These are phyloP conservation scores for Stigmatopora argus DNA, from an alignment of 2,113 vertebrate genomes.

Conservation along the genomic window DNA sequence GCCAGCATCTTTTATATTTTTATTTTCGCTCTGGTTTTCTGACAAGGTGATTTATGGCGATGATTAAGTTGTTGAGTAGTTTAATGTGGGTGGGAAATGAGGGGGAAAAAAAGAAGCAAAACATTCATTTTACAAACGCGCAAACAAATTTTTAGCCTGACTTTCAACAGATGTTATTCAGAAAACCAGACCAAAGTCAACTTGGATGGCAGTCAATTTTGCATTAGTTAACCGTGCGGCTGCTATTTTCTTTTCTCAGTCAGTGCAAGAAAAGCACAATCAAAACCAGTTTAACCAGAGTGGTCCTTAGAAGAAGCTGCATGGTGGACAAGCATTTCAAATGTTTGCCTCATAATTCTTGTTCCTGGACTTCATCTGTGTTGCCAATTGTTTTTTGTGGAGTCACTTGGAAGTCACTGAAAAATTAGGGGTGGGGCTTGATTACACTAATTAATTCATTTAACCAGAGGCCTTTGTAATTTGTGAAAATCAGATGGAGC, in stretches of 20 bases:
- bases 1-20: not conserved
- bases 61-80: slow-evolving; percentile 4
- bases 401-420: too few relatives aligned
- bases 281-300: not conserved
- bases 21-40: not conserved
- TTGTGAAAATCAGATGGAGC: too few relatives aligned
- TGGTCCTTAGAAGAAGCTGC: not conserved
- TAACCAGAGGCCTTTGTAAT: too few relatives aligned
- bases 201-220: not conserved
- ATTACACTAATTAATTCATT: too few relatives aligned
- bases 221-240: not conserved
- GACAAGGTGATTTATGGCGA: slow-evolving; percentile 9
- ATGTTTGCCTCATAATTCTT: not conserved
- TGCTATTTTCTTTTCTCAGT: not conserved
- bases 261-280: not conserved
- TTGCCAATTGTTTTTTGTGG: not conserved
- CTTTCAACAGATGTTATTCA: slow-evolving; percentile 8
- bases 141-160: slow-evolving; percentile 3
- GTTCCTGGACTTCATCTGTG: too few relatives aligned
- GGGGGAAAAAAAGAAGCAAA: not conserved
- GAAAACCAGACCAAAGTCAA: not conserved
- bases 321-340: not conserved
- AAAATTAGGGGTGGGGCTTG: too few relatives aligned
- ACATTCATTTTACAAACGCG: not conserved
- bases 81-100: slow-evolving; percentile 3